A percentile compares a stretch with the other conserved stretches of the same genome.
These are phyloP conservation scores for Sterrhoptilus dennistouni DNA, from an alignment of 2,113 vertebrate species.

Conservation along the genomic window DNA sequence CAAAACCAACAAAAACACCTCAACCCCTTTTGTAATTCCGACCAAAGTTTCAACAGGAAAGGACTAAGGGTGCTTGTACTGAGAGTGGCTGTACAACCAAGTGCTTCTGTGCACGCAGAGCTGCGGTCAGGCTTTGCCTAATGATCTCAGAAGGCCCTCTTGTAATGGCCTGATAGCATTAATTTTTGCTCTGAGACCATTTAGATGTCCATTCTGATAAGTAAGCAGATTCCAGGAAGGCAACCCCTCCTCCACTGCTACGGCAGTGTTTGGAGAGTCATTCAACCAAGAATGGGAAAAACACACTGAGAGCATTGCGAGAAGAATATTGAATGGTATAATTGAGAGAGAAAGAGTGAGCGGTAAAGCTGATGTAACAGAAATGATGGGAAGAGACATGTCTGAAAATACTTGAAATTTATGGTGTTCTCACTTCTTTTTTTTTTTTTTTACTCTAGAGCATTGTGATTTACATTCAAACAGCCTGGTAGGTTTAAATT, in stretches of 20 bases:
- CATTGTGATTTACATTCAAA: not conserved
- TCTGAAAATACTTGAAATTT: constrained; percentile 18
- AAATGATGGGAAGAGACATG: constrained; percentile 15
- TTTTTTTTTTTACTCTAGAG: not conserved
- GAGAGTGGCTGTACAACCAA: not conserved
- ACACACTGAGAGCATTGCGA: not conserved
- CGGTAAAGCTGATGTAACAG: constrained; percentile 1
- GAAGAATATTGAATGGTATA: constrained; percentile 13
- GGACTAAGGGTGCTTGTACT: not conserved
- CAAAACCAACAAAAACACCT: not conserved
- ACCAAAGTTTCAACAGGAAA: not conserved
- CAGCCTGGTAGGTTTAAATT: constrained; percentile 27
- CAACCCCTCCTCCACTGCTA: not conserved
- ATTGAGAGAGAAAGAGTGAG: not conserved
- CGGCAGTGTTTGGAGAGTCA: not conserved
- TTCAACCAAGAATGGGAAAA: not conserved
- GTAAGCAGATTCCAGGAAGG: constrained; percentile 22
- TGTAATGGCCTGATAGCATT: not conserved
- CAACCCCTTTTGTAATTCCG: not conserved
- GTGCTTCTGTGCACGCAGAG: not conserved
- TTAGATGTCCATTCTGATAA: constrained; percentile 3
- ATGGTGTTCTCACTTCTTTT: not conserved
- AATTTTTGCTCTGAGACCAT: not conserved
- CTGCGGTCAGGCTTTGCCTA: not conserved
- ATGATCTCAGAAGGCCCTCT: not conserved